phyloP scores from a whole-genome alignment of 2,113 vertebrate genomes.

The Ptilorrhoa leucosticta region DNA sequence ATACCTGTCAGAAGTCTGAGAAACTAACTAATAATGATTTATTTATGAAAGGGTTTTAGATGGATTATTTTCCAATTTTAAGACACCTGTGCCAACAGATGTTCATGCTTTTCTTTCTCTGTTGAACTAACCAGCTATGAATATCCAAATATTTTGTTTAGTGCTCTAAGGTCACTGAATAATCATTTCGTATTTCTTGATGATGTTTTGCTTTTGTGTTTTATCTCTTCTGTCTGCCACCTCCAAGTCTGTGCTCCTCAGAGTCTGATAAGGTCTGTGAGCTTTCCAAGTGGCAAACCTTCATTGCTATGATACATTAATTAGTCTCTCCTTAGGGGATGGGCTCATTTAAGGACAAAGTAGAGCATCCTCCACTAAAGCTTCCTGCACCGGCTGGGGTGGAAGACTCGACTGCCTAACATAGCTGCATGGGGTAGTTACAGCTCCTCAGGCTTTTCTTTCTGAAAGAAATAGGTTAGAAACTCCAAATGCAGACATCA shows the following conservation, averaged over 20 bases:
- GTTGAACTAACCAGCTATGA: background rate
- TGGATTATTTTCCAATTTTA: background rate
- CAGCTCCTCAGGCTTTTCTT: conserved; percentile 50
- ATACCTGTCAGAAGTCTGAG: conserved; percentile 22
- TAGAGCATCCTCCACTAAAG: background rate
- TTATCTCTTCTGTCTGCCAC: background rate
- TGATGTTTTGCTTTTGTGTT: background rate
- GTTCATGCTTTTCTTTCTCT: background rate
- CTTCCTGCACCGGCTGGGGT: background rate
- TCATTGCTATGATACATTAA: background rate
- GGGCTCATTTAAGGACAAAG: background rate
- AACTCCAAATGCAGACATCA: conserved; percentile 68
- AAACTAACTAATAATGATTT: conserved; percentile 21
- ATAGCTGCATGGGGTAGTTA: conserved; percentile 19
- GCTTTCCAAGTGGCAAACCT: conserved; percentile 13
- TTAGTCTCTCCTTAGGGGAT: background rate
- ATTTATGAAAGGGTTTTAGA: conserved; percentile 7
- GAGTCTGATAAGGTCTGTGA: background rate
- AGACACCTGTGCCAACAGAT: conserved; percentile 30
- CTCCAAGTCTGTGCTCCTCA: background rate
- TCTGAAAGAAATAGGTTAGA: conserved; percentile 58
- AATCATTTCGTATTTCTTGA: background rate
- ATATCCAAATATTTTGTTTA: conserved; percentile 9
- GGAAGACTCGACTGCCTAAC: conserved; percentile 10
- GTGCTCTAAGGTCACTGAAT: background rate